Percentiles rank a stretch among this genome's conserved stretches.
Evolutionary conservation across 2,797 vertebrate species (phyloP).

Genomic region (Gymnothorax reevesii): DNA sequence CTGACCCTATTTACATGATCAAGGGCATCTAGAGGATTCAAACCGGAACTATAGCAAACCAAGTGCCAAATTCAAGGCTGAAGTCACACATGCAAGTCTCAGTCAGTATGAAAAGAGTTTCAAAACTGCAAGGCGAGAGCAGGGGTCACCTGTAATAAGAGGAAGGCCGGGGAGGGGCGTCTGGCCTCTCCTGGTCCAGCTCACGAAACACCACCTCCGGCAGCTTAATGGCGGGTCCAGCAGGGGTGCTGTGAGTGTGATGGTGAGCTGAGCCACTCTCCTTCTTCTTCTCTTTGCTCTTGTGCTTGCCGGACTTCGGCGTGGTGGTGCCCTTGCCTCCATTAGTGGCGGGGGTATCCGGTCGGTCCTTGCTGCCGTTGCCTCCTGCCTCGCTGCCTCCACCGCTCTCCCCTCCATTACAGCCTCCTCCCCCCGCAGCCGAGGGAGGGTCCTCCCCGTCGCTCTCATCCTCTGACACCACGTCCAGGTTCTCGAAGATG

Average conservation of each 20-base stretch:
- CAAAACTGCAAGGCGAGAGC: neutral
- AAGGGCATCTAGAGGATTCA: neutral
- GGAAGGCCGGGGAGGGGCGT: conserved; percentile 86
- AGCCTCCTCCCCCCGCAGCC: conserved; percentile 62
- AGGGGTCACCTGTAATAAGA: conserved; percentile 91
- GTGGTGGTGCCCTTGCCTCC: conserved; percentile 74
- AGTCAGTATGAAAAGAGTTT: neutral
- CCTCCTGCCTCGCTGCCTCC: conserved; percentile 60
- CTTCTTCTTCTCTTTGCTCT: conserved; percentile 98
- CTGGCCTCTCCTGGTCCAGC: conserved; percentile 91
- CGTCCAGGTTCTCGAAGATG: conserved; percentile 96
- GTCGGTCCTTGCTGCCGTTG: conserved; percentile 82
- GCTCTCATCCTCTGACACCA: conserved; percentile 93
- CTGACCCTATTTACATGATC: neutral
- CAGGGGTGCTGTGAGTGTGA: conserved; percentile 78
- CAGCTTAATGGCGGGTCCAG: conserved; percentile 88
- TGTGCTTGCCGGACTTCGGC: conserved; percentile 94
- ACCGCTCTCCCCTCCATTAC: conserved; percentile 72
- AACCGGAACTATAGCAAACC: neutral
- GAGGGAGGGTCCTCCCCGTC: conserved; percentile 65
- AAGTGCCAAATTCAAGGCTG: neutral
- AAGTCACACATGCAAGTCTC: neutral
- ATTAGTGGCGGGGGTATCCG: conserved; percentile 78
- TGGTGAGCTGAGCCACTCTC: conserved; percentile 88
- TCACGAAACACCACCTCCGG: conserved; percentile 96